Conservation (phyloP, 2,888 invertebrate genomes). For the Neoaliturus tenellus region DNA sequence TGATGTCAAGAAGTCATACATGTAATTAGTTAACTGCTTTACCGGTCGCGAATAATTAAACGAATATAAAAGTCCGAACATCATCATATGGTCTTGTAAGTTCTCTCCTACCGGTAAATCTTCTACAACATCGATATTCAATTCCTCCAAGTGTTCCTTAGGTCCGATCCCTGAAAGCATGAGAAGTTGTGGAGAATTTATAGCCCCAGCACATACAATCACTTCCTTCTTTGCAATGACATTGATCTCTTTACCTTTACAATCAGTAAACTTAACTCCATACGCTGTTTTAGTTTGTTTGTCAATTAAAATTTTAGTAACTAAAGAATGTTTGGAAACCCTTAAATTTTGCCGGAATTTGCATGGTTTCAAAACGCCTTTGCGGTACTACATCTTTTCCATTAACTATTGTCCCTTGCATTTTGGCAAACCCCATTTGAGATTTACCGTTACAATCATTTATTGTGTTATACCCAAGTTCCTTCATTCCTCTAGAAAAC, state of each 20-base stretch:
- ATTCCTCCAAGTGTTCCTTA: conserved; percentile 74
- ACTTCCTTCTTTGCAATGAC: conserved; percentile 80
- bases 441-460: conserved; percentile 62
- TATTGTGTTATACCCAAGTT: conserved; percentile 80
- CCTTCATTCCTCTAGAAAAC: conserved; percentile 81
- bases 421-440: conserved; percentile 60
- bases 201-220: conserved; percentile 84
- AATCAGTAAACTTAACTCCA: conserved; percentile 76
- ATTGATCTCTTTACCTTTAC: conserved; percentile 72
- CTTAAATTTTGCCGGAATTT: conserved; percentile 74
- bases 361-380: conserved; percentile 64
- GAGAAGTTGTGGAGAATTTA: conserved; percentile 88
- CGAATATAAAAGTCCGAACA: conserved; percentile 55
- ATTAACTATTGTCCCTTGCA: conserved; percentile 60
- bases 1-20: conserved; percentile 71
- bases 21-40: conserved; percentile 68
- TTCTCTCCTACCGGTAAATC: conserved; percentile 79
- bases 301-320: conserved; percentile 76
- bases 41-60: conserved; percentile 65
- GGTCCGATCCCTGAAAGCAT: conserved; percentile 87
- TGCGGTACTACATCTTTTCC: conserved; percentile 63
- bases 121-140: conserved; percentile 75
- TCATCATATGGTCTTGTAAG: conserved; percentile 71
- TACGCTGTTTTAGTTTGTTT: conserved; percentile 73
- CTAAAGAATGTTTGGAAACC: conserved; percentile 75